Base-by-base conservation (phyloP, 1,140 invertebrate species). In the Cyphomyrmex costatus region DNA sequence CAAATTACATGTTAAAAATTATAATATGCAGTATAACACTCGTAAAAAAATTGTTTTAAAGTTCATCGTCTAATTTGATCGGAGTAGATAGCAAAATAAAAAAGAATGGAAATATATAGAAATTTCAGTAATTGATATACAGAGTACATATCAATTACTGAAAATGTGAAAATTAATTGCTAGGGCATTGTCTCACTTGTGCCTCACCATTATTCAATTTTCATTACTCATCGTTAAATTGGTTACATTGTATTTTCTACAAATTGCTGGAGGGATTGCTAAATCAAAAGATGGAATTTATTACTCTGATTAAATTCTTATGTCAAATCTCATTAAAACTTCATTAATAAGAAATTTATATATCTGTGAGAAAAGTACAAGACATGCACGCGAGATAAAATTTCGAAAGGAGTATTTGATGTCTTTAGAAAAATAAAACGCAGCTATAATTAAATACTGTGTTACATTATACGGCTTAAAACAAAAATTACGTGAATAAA, bases 141-240 rank as follows among this genome's bases (percentile, higher is more conserved):
- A n/a, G n/a, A n/a, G 21, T 42, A 49, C 27, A 33, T 77, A 77
- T 33, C 30, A 58, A 76, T 76, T 78, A 63, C 27, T 49, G 19
- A 30, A 46, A 51, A 53, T 53, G 19, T 33, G 24, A 30, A 73
- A 63, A 77, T 46, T 21, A 61, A 77, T 77, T 61, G 58, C 36
- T 30, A 19, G 16, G 24, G 58, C 36, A 46, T 49, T 61, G 74
- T 63, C 61, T 3, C 14, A 60, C 16, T n/a, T 36, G 49, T 24
- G 42, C 27, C 8, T 77, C 61, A 70, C 42, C 19, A 71, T 60
- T 46, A 82, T 82, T 73, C 36, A 73, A 58, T 73, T 73, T 60
- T 82, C 36, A 73, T n/a, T 49, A 60, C 46, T n/a, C 3, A 46
- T 42, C 33, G 66, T 60, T 82, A 82, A 73, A 82, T 82, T 53